phyloP scores from a whole-genome alignment of 1,140 invertebrate genomes.

The Linepithema humile region DNA sequence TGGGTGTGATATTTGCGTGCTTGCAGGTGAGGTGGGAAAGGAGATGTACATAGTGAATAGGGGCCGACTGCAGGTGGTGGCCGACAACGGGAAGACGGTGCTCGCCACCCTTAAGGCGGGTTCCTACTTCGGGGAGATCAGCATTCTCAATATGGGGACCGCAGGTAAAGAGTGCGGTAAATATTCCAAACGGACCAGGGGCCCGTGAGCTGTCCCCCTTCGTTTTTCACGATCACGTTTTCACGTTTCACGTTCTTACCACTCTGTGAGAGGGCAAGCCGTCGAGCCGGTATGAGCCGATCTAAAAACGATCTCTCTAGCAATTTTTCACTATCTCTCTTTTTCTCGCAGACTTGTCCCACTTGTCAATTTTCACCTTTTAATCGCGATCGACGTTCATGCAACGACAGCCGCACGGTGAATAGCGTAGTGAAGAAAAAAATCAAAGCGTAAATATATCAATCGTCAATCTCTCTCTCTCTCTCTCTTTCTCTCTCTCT shows the following conservation, averaged over 20 bases:
- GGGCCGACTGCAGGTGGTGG: slow-evolving; percentile 97
- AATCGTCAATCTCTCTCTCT: too few species aligned
- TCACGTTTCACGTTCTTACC: slow-evolving; percentile 81
- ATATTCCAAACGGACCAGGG: slow-evolving; percentile 89
- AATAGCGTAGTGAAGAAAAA: neutral
- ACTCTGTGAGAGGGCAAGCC: slow-evolving; percentile 80
- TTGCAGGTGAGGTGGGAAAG: slow-evolving; percentile 97
- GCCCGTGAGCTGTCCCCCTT: slow-evolving; percentile 80
- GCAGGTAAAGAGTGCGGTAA: slow-evolving; percentile 98
- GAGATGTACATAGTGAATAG: slow-evolving; percentile 99
- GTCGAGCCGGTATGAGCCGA: slow-evolving; percentile 82
- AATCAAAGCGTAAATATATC: too few species aligned
- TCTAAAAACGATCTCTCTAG: slow-evolving; percentile 77
- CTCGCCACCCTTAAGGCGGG: slow-evolving; percentile 98
- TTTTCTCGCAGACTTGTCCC: slow-evolving; percentile 61
- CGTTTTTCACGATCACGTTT: slow-evolving; percentile 82
- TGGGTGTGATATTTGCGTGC: slow-evolving; percentile 1
- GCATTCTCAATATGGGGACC: slow-evolving; percentile 99
- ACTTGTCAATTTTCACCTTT: slow-evolving; percentile 59
- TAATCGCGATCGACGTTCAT: slow-evolving; percentile 54
- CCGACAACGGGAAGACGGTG: slow-evolving; percentile 98
- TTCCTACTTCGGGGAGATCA: slow-evolving; percentile 99
- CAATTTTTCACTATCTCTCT: slow-evolving; percentile 58
- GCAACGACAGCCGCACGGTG: slow-evolving; percentile 57
- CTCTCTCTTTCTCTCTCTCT: too few species aligned